phyloP scores from a whole-genome alignment of 2,888 invertebrate species.

The Hirtodrosophila confusa region DNA sequence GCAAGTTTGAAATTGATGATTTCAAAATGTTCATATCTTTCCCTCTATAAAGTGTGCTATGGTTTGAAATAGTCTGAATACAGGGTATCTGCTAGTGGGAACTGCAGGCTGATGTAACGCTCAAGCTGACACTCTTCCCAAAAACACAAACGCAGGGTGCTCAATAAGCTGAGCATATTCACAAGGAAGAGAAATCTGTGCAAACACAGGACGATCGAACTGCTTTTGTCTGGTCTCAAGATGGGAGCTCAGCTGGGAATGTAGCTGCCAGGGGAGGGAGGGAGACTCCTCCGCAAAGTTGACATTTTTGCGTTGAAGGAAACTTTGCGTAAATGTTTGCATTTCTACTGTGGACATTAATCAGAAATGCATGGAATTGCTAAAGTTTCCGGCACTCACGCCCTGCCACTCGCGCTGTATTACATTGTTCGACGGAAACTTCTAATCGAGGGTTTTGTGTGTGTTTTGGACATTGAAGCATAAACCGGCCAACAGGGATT shows the following conservation, averaged over 20 bases:
- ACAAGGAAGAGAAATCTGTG: neutral
- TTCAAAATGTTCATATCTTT: too few species aligned
- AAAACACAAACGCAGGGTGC: neutral
- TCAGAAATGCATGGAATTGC: slow-evolving; percentile 81
- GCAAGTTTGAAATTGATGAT: too few species aligned
- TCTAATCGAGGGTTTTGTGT: slow-evolving; percentile 43
- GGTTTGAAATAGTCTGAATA: too few species aligned
- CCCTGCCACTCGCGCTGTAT: slow-evolving; percentile 5
- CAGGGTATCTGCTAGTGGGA: too few species aligned
- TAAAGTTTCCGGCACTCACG: slow-evolving; percentile 57
- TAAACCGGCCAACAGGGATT: slow-evolving; percentile 35
- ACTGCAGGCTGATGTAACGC: too few species aligned
- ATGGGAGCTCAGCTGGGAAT: slow-evolving; percentile 1
- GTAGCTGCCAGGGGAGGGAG: neutral
- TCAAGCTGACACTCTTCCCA: too few species aligned
- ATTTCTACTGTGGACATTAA: slow-evolving; percentile 74
- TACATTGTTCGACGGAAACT: slow-evolving; percentile 42
- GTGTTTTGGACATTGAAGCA: slow-evolving; percentile 46
- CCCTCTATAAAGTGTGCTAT: too few species aligned
- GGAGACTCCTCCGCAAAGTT: slow-evolving; percentile 18
- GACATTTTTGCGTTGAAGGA: slow-evolving; percentile 28
- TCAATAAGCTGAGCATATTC: neutral
- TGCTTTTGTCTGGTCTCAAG: neutral
- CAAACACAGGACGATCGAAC: neutral
- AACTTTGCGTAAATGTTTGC: slow-evolving; percentile 72